phyloP scores from a whole-genome alignment of 2,113 vertebrate genomes.

The Rostratula benghalensis region DNA sequence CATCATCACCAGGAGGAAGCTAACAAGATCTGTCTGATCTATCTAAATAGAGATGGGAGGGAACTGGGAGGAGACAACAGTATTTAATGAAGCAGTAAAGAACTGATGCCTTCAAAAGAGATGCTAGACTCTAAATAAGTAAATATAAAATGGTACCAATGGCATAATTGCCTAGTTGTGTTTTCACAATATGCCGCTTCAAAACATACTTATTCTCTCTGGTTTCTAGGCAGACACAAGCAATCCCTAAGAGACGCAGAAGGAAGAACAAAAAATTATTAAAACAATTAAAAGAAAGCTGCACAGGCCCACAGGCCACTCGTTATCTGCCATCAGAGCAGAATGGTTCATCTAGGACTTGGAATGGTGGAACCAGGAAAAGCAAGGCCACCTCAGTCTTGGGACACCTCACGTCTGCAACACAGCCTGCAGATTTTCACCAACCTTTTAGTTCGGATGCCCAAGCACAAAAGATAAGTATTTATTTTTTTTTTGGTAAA shows the following conservation, averaged over 20 bases:
- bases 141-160: neutral
- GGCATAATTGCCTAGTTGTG: neutral
- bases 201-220: neutral
- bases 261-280: neutral
- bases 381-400: neutral
- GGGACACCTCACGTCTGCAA: rapidly evolving
- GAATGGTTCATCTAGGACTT: rapidly evolving
- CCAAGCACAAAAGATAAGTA: neutral
- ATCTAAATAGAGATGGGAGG: neutral
- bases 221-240: neutral
- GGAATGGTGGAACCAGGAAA: neutral
- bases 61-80: neutral
- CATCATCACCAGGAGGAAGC: constrained; percentile 1
- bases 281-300: neutral
- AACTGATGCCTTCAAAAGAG: neutral
- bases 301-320: rapidly evolving
- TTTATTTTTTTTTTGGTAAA: neutral
- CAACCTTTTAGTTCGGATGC: neutral
- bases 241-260: neutral
- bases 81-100: constrained; percentile 16
- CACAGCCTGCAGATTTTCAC: neutral
- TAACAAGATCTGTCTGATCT: neutral
- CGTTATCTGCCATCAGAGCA: neutral
- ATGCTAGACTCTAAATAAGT: neutral
- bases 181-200: neutral